Evolutionary conservation across 2,888 invertebrate species (phyloP).

Genomic region (Tenthredo livida): DNA sequence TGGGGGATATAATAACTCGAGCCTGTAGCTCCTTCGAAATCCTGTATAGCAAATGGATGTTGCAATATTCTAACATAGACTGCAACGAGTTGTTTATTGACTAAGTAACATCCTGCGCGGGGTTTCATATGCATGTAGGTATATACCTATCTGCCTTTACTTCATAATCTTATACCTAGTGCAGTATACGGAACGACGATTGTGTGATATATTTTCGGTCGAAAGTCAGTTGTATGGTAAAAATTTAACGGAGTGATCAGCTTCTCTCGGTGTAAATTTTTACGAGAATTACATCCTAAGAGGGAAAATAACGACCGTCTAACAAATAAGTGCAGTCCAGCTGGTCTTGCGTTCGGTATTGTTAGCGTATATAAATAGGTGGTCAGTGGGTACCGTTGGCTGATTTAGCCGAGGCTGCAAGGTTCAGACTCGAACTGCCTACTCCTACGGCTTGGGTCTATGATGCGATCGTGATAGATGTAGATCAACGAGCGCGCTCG

Average conservation of each 20-base stretch:
- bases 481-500: constrained; percentile 68
- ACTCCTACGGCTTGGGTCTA: constrained; percentile 25
- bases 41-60: not conserved
- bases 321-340: constrained; percentile 8
- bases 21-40: not conserved
- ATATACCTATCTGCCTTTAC: not conserved
- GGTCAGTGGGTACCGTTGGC: constrained; percentile 44
- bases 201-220: no score
- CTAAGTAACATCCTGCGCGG: not conserved
- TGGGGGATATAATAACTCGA: not conserved
- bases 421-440: constrained; percentile 9
- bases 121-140: not conserved
- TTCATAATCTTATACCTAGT: not conserved
- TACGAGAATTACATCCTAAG: not conserved
- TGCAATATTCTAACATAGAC: not conserved
- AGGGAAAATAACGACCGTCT: not conserved
- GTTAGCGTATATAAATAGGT: constrained; percentile 38
- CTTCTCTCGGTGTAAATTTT: no score
- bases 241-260: no score
- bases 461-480: constrained; percentile 76
- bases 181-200: not conserved
- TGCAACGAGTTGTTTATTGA: not conserved
- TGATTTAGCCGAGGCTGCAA: constrained; percentile 20
- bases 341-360: constrained; percentile 20
- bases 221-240: no score